Evolutionary conservation across 2,113 vertebrate genomes (phyloP).

Genomic region (Solea solea): DNA sequence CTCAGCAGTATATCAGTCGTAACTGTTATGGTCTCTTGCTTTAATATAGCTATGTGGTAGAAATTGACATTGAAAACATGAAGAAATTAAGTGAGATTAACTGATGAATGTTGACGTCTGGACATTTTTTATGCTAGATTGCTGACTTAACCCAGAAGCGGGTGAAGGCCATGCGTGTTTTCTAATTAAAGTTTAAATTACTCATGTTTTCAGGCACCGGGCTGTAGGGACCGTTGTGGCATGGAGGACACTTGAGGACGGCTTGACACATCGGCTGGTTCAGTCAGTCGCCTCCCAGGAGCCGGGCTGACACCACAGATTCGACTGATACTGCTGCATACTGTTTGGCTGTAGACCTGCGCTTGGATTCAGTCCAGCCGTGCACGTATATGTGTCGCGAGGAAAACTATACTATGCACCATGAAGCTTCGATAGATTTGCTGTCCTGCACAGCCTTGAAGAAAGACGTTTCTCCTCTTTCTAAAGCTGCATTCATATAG

Average conservation of each 20-base stretch:
- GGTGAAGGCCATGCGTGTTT: neutral
- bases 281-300: slow-evolving; percentile 46
- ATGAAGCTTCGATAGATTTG: slow-evolving; percentile 62
- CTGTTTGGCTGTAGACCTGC: slow-evolving; percentile 34
- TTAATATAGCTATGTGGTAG: too few species aligned
- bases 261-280: slow-evolving; percentile 46
- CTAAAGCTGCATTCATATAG: slow-evolving; percentile 22
- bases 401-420: slow-evolving; percentile 44
- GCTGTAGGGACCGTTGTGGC: slow-evolving; percentile 27
- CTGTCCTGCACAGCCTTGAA: slow-evolving; percentile 52
- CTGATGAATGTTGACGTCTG: slow-evolving; percentile 21
- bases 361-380: slow-evolving; percentile 42
- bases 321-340: slow-evolving; percentile 39
- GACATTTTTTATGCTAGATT: neutral
- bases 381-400: slow-evolving; percentile 40
- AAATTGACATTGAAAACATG: too few species aligned
- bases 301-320: slow-evolving; percentile 40
- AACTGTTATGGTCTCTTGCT: too few species aligned
- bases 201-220: slow-evolving; percentile 43
- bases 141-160: neutral
- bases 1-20: neutral
- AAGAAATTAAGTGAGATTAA: slow-evolving; percentile 12
- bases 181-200: slow-evolving; percentile 18
- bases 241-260: slow-evolving; percentile 69
- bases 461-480: slow-evolving; percentile 47